Conservation (phyloP, 2,113 vertebrate species). For the Motacilla alba region DNA sequence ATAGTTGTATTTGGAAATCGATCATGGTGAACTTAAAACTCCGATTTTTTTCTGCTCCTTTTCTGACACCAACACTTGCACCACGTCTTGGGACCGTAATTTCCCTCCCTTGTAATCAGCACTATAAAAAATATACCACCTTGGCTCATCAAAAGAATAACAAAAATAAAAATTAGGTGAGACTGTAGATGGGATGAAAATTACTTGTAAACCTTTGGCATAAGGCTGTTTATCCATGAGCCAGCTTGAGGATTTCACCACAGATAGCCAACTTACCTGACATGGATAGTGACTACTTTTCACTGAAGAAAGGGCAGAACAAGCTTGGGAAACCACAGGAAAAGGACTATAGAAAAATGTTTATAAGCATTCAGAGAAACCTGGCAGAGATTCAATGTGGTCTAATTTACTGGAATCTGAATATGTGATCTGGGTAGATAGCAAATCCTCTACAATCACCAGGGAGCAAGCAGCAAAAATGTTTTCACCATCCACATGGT, state of each 20-base stretch:
- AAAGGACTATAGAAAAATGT: neutral
- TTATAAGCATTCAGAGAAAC: neutral
- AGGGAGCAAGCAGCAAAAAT: neutral
- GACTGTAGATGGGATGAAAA: neutral
- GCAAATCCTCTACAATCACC: neutral
- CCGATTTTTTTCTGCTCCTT: neutral
- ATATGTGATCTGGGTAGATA: accelerated
- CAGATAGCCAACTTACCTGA: neutral
- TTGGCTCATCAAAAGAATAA: neutral
- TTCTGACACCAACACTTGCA: neutral
- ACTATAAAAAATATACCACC: neutral
- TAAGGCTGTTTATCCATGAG: neutral
- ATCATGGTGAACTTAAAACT: neutral
- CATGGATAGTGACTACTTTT: neutral
- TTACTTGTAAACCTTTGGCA: neutral
- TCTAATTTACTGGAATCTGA: neutral
- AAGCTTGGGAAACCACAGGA: neutral
- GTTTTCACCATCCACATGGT: neutral
- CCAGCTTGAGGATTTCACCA: neutral
- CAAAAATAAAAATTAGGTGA: accelerated
- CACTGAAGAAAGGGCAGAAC: neutral
- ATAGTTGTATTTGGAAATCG: neutral
- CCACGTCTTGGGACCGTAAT: too few relatives aligned
- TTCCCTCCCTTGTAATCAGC: neutral
- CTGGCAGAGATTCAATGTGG: neutral